phyloP scores from a whole-genome alignment of 2,888 invertebrate genomes.

The Alentia gelatinosa region DNA sequence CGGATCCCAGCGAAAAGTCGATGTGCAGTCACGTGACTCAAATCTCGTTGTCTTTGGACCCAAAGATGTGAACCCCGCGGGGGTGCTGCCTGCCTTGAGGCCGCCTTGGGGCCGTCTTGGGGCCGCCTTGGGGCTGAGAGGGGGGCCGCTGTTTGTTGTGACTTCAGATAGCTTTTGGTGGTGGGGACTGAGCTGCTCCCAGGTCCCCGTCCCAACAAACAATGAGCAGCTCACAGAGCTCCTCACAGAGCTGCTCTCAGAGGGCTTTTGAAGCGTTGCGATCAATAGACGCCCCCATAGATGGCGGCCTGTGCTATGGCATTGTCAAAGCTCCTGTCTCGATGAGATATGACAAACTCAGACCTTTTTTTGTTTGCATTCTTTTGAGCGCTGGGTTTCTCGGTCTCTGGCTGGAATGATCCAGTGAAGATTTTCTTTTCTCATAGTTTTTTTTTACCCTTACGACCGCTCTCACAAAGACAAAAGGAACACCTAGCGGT shows the following conservation, averaged over 20 bases:
- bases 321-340: slow-evolving; percentile 38
- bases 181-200: slow-evolving; percentile 17
- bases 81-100: background rate
- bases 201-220: background rate
- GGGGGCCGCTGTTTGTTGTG: slow-evolving; percentile 42
- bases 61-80: slow-evolving; percentile 47
- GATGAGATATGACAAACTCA: slow-evolving; percentile 46
- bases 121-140: background rate
- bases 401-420: slow-evolving; percentile 25
- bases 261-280: slow-evolving; percentile 33
- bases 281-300: slow-evolving; percentile 26
- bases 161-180: slow-evolving; percentile 49
- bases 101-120: background rate
- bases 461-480: slow-evolving; percentile 15
- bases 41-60: slow-evolving; percentile 35
- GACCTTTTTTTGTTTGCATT: slow-evolving; percentile 37
- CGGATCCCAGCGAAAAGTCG: slow-evolving; percentile 39
- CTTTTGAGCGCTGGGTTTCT: slow-evolving; percentile 23
- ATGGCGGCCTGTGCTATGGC: slow-evolving; percentile 24
- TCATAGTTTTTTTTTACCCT: background rate
- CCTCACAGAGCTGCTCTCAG: slow-evolving; percentile 1
- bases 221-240: slow-evolving; percentile 17
- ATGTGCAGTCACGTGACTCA: slow-evolving; percentile 45
- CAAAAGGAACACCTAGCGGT: slow-evolving; percentile 29
- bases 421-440: slow-evolving; percentile 9